Base-by-base conservation (phyloP, 2,113 vertebrate species). In the Gracilinanus agilis region DNA sequence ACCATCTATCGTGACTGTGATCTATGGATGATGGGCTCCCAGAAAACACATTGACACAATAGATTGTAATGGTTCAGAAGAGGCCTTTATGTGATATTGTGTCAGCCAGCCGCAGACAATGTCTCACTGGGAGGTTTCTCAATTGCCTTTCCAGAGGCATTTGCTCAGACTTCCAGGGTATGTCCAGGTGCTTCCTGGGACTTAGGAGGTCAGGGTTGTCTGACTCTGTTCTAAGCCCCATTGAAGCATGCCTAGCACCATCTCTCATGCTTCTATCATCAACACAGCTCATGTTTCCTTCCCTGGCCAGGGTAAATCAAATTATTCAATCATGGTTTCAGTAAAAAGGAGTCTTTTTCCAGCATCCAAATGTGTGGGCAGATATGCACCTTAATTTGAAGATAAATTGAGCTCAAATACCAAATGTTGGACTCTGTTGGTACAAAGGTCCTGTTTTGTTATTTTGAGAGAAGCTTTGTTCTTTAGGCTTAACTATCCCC, bases 61-160 rank as follows among this genome's bases (percentile, higher is more conserved):
- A 98, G 97, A 96, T 93, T 97, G 90, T 98, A 97, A 98, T 98
- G 97, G 97, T 97, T 98, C 92, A 75, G 96, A 98, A 96, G 97
- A 97, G 97, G 97, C 97, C 27, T 89, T 98, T 98, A 98, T 91
- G 94, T 93, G 97, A 95, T 97, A 96, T 94, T 55, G 0, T 0
- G 96, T 96, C 97, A 97, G 98, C 98, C 97, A 98, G 98, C 98
- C 96, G 97, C 88, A 27, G 97, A 98, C 97, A 98, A 98, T 97
- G 97, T 97, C 97, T 98, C 91, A 1, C 97, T 88, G 54, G 0
- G 90, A 98, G 96, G 93, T 97, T 98, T 97, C 97, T 97, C 97
- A 97, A 97, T 96, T 95, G 96, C 95, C 89, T 96, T 97, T 94
- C 94, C 94, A 93, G 93, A 95, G 96, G 95, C 94, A 95, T 96